phyloP scores from a whole-genome alignment of 2,797 vertebrate genomes.

The Paratrypauchen microcephalus region DNA sequence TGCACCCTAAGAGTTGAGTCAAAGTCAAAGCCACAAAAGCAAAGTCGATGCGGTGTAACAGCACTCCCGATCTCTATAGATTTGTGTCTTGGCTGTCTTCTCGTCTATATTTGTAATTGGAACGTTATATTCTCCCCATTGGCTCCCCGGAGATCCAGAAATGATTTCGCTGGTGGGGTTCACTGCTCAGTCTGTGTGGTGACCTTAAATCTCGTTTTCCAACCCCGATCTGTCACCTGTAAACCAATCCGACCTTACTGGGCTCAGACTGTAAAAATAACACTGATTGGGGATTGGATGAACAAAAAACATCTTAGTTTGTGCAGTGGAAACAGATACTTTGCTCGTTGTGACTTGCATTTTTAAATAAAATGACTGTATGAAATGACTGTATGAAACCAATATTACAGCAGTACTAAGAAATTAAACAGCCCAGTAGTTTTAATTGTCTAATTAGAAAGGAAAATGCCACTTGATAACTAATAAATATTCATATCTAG shows the following conservation, averaged over 20 bases:
- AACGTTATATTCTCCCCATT: conserved; percentile 37
- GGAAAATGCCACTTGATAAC: too few relatives aligned
- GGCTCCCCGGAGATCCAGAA: conserved; percentile 35
- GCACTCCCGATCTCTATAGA: conserved; percentile 49
- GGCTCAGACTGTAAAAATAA: conserved; percentile 67
- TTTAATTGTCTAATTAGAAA: too few relatives aligned
- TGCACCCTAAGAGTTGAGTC: conserved; percentile 29
- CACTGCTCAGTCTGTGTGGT: conserved; percentile 35
- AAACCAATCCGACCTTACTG: conserved; percentile 56
- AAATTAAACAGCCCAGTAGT: too few relatives aligned
- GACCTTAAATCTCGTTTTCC: conserved; percentile 72
- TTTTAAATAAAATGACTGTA: not conserved
- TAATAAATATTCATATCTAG: too few relatives aligned
- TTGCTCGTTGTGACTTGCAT: conserved; percentile 4
- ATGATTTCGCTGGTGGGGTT: conserved; percentile 47
- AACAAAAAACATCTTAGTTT: conserved; percentile 26
- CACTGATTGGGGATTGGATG: conserved; percentile 51
- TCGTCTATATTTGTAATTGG: conserved; percentile 49
- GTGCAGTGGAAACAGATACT: conserved; percentile 18
- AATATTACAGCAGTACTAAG: not conserved
- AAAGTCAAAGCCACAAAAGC: conserved; percentile 47
- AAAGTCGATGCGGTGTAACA: conserved; percentile 53
- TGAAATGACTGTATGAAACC: too few relatives aligned
- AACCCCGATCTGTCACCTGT: conserved; percentile 63
- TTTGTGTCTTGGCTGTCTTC: conserved; percentile 34